Base-by-base conservation (phyloP, 2,113 vertebrate genomes). In the Callorhinus ursinus region DNA sequence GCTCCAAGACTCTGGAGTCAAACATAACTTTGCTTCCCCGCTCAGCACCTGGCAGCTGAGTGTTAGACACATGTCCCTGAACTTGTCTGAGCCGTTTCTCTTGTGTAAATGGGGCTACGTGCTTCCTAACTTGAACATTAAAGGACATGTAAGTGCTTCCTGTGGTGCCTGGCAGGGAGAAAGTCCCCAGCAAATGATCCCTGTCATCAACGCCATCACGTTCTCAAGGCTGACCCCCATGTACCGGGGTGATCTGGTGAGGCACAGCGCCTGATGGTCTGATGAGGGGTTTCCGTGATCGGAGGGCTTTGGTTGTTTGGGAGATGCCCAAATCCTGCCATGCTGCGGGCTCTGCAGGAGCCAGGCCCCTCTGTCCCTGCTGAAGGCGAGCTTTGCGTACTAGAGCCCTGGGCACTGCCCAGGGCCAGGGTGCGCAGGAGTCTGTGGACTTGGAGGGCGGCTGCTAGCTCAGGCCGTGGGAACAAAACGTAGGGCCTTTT, bases 11-110 rank as follows among this genome's bases (percentile, higher is more conserved):
- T 69, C 67, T 14, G 49, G 26, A 83, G 76, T 39, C 57, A 76
- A 49, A 28, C 7, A 31, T 26, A 46, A 33, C 39, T 53, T 22
- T 16, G 67, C 71, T 57, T 24, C 97, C 97, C 97, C 98, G 98
- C 99, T 97, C 93, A 98, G 89, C 72, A 59, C 57, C 22, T 57
- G 49, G 72, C 39, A 61, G 61, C 36, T 46, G 61, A 61, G 77
- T 42, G 8, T 80, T 31, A 7, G 19, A 9, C 16, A 21, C 6
- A 67, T 19, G 39, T 88, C n/a, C 69, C 76, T 24, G 6, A 26
- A 49, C 55, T 57, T 88, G 80, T 82, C 91, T 16, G 65, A 79
- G 28, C 28, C 21, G 1, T 53, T 93, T 81, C 63, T 71, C 18
- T 21, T 28, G 1, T 46, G 39, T 36, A 79, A 89, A 89, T 33